A percentile compares a stretch with the other conserved stretches of the same genome.
These are phyloP conservation scores for Gambusia yucatana DNA, from an alignment of 2,797 vertebrate genomes.

Conservation along the genomic window DNA sequence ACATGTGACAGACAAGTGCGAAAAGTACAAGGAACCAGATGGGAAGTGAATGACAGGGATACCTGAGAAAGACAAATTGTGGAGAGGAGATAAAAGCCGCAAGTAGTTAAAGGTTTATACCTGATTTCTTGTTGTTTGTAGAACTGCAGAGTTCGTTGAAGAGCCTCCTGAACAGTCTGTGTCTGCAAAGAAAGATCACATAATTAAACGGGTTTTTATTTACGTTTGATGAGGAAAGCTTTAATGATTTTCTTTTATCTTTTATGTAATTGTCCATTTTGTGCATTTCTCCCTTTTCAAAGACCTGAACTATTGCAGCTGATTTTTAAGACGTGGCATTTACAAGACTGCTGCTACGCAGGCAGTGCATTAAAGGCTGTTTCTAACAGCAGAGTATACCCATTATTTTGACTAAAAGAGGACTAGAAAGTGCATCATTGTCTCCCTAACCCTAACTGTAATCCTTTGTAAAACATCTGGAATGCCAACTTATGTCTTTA, in stretches of 20 bases:
- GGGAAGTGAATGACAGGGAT: constrained; percentile 21
- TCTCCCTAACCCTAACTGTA: neutral
- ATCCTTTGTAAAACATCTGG: neutral
- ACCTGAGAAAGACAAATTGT: neutral
- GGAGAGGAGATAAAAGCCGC: constrained; percentile 3
- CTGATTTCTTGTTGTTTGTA: constrained; percentile 93
- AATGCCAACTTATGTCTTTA: neutral
- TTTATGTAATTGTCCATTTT: neutral
- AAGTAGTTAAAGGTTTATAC: constrained; percentile 73
- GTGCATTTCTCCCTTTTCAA: neutral
- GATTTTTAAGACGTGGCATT: neutral
- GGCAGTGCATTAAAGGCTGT: neutral
- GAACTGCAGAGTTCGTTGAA: constrained; percentile 92
- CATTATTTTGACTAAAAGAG: neutral
- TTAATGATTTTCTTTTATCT: neutral
- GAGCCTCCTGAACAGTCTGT: constrained; percentile 93
- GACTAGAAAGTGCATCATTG: neutral
- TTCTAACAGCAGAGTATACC: neutral
- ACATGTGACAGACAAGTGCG: constrained; percentile 32
- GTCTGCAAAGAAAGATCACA: constrained; percentile 77
- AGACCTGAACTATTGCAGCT: neutral
- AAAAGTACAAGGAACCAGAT: constrained; percentile 20
- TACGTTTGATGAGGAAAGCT: neutral
- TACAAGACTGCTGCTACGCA: neutral
- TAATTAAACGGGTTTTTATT: constrained; percentile 8